These are phyloP conservation scores for Perdita meconis DNA, from an alignment of 2,888 invertebrate genomes.

Conservation along the genomic window DNA sequence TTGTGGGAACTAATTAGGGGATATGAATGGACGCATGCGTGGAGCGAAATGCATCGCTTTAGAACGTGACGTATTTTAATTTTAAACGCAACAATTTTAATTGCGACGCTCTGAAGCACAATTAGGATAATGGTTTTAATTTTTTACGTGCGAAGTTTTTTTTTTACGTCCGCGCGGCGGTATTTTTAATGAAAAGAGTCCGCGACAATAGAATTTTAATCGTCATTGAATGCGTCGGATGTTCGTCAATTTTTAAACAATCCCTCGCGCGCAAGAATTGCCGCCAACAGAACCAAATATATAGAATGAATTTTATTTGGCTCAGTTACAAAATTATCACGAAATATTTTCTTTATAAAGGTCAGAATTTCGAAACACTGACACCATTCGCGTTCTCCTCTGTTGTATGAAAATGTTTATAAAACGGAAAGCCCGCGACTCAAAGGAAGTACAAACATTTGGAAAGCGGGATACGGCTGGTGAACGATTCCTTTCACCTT, in stretches of 20 bases:
- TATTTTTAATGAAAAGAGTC: constrained; percentile 49
- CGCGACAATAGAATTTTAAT: constrained; percentile 51
- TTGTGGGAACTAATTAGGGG: constrained; percentile 50
- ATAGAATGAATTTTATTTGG: constrained; percentile 24
- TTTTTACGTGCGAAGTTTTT: constrained; percentile 47
- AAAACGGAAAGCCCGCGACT: too few relatives aligned
- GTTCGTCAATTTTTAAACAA: constrained; percentile 47
- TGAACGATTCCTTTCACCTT: too few relatives aligned
- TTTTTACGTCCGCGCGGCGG: constrained; percentile 23
- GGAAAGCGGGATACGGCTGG: too few relatives aligned
- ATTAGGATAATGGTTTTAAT: constrained; percentile 59
- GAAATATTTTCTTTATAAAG: constrained; percentile 17
- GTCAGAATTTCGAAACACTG: constrained; percentile 1
- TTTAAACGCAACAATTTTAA: constrained; percentile 56
- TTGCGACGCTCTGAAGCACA: constrained; percentile 51
- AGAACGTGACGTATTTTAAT: constrained; percentile 46
- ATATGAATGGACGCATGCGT: constrained; percentile 27
- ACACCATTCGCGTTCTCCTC: background rate
- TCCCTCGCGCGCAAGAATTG: constrained; percentile 36
- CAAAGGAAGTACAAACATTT: too few relatives aligned
- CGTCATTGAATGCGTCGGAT: constrained; percentile 34
- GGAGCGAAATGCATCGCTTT: constrained; percentile 29
- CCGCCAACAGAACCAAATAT: constrained; percentile 21
- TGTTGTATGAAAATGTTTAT: too few relatives aligned
- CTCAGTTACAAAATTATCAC: constrained; percentile 12